Base-by-base conservation (phyloP, 2,113 vertebrate genomes). In the Eulemur macaco region DNA sequence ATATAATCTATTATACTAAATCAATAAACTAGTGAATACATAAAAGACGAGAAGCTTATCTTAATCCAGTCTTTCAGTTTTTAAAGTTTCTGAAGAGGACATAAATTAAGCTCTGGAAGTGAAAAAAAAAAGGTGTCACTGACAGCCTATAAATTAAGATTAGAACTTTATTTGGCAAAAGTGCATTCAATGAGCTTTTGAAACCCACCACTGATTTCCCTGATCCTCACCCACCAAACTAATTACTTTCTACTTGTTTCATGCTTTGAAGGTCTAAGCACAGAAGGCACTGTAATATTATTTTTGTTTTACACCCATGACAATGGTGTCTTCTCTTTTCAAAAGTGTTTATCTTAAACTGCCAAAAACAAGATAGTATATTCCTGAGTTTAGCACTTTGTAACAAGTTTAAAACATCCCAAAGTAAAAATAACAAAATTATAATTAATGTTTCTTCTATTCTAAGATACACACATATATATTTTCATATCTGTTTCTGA, bases 1-100 rank as follows among this genome's bases (percentile, higher is more conserved):
- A 13, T 54, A 92, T 39, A 96, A 92, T 42, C 91, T 77, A 92
- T 42, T 96, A 77, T 12, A 78, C 15, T n/a, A 96, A 83, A 92
- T 94, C 66, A 94, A 96, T 18, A 92, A 95, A 89, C 34, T 85
- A 91, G 71, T 82, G 34, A 89, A 64, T 88, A 88, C 11, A 84
- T 54, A 23, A 81, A 93, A 94, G 34, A 58, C 4, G 4, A 73
- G 68, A 97, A 83, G 10, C n/a, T 68, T 88, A 14, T 92, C 73
- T 94, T 81, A 95, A 76, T 64, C 34, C 13, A 96, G 31, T 73
- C 31, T 18, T 89, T 69, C 78, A 52, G 52, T 37, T 94, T 92
- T 86, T 58, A 74, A 89, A 76, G 54, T 93, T 96, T 92, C 69
- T 93, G 4, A 94, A 92, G 37, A 89, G 42, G 39, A 84, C 8